Conservation (phyloP, 35 echinoderm and acorn worm genomes). For the Diadema setosum region DNA sequence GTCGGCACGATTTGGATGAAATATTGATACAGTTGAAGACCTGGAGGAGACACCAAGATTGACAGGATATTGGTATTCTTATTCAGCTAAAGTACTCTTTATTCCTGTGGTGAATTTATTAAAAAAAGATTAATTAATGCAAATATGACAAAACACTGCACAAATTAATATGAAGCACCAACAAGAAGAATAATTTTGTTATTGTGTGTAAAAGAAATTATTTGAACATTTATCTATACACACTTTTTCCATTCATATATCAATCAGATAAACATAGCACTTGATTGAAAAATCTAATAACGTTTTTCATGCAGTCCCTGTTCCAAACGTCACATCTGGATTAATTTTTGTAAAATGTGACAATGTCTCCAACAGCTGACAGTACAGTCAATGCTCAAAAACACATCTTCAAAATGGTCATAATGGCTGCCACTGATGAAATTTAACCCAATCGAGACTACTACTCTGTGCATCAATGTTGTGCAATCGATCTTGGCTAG, state of each 20-base stretch:
- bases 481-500: not conserved
- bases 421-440: not conserved
- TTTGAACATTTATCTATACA: no score
- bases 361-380: no score
- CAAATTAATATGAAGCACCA: no score
- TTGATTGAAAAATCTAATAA: no score
- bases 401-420: not conserved
- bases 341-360: no score
- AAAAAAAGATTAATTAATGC: not conserved
- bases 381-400: no score
- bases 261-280: no score
- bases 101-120: not conserved
- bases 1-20: slow-evolving; percentile 97
- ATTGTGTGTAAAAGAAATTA: no score
- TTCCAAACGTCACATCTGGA: no score
- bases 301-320: no score
- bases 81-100: not conserved
- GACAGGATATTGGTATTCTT: not conserved
- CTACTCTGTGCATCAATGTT: not conserved
- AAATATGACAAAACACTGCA: not conserved
- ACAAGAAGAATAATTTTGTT: no score
- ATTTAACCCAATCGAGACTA: not conserved
- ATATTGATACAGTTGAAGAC: slow-evolving; percentile 78
- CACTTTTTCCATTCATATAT: no score
- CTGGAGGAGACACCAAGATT: slow-evolving; percentile 33